Conservation (phyloP, 2,113 vertebrate genomes). For the Rhegmatorhina hoffmannsi region DNA sequence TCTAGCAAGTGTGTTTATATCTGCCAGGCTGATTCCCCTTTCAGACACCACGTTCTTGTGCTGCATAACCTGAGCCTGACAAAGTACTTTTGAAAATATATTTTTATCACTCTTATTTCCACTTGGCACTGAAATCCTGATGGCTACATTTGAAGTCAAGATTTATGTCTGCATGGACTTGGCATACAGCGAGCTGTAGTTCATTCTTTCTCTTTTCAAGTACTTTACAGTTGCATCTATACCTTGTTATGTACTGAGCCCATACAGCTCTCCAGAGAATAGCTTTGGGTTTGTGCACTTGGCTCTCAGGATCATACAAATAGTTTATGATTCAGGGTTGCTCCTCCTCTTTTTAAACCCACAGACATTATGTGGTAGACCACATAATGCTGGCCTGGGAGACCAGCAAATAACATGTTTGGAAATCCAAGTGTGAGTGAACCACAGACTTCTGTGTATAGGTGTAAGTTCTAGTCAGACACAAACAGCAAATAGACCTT, state of each 20-base stretch:
- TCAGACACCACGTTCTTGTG: not conserved
- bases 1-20: not conserved
- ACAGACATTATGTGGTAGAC: constrained; percentile 16
- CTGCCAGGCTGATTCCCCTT: not conserved
- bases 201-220: not conserved
- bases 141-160: not conserved
- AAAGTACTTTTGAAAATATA: not conserved
- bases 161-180: not conserved
- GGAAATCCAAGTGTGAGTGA: not conserved
- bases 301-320: not conserved
- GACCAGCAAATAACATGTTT: not conserved
- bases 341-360: not conserved
- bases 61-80: not conserved
- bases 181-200: not conserved
- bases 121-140: not conserved
- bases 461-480: not conserved
- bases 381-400: constrained; percentile 5
- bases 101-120: not conserved
- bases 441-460: not conserved
- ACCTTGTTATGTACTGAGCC: not conserved
- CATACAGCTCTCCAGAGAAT: not conserved
- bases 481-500: not conserved
- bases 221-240: not conserved
- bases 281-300: constrained; percentile 13
- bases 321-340: not conserved